Percentiles rank a stretch among this genome's conserved stretches.
phyloP scores from a whole-genome alignment of 2,888 invertebrate species.

The Ariolimax columbianus region DNA sequence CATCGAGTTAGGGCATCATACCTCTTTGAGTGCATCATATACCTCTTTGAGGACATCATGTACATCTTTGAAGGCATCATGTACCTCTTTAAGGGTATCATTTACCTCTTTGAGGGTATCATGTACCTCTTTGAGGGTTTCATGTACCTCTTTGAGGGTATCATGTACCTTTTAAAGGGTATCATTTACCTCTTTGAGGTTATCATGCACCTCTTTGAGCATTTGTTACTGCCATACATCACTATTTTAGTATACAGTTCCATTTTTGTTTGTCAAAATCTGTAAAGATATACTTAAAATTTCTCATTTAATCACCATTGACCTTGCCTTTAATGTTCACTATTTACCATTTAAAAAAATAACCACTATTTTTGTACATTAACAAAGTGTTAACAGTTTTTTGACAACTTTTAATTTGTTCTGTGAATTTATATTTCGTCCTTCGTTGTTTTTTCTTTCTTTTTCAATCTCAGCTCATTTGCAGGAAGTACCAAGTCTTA shows the following conservation, averaged over 20 bases:
- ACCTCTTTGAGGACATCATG: no score
- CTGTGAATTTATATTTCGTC: no score
- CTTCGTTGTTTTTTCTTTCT: neutral
- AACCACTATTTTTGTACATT: neutral
- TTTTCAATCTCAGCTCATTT: neutral
- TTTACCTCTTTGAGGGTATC: no score
- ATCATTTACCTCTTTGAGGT: no score
- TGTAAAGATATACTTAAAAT: neutral
- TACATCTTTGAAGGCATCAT: no score
- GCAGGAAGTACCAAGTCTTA: neutral
- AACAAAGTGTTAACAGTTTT: no score
- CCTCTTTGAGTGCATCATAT: no score
- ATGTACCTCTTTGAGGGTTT: no score
- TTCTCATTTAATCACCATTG: neutral
- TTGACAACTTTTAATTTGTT: no score
- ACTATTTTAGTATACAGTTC: neutral
- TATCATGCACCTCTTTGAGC: neutral
- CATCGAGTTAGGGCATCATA: neutral
- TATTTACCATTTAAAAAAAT: neutral
- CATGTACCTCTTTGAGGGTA: no score
- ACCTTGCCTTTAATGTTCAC: neutral
- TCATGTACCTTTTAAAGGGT: no score
- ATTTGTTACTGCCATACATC: neutral
- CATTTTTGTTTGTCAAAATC: neutral
- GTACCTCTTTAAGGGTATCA: no score